Evolutionary conservation across 2,797 vertebrate species (phyloP).

Genomic region (Amazona ochrocephala): DNA sequence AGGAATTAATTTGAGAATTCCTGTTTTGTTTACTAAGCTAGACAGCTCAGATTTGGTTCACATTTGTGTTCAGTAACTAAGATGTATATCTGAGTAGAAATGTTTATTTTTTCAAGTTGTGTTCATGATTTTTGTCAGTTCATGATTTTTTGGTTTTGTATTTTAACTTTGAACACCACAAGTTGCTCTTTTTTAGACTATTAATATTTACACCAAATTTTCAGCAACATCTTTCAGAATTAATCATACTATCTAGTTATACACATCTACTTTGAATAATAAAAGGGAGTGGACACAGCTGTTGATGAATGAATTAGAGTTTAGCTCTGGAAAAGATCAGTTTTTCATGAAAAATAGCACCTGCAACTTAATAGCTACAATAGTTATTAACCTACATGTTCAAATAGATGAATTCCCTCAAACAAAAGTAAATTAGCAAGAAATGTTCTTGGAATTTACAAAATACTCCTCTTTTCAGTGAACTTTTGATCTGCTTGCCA

Average conservation of each 20-base stretch:
- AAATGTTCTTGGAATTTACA: slow-evolving; percentile 15
- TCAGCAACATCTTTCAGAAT: neutral
- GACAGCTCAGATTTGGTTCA: neutral
- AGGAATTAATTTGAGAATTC: neutral
- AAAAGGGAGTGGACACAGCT: neutral
- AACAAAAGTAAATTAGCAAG: slow-evolving; percentile 6
- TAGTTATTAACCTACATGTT: neutral
- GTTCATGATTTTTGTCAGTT: neutral
- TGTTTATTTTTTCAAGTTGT: neutral
- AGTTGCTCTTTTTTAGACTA: neutral
- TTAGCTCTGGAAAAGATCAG: neutral
- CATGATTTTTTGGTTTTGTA: neutral
- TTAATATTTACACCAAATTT: neutral
- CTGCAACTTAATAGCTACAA: neutral
- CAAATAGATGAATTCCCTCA: neutral
- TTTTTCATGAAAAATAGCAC: neutral
- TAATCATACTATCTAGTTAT: neutral
- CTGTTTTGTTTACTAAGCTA: neutral
- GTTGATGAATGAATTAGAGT: neutral
- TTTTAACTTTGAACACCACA: neutral
- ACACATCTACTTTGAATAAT: neutral
- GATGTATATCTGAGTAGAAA: neutral
- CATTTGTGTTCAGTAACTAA: neutral
- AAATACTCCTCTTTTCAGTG: slow-evolving; percentile 30
- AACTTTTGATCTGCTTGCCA: slow-evolving; percentile 40